Percentiles rank a stretch among this genome's conserved stretches.
phyloP scores from a whole-genome alignment of 2,113 vertebrate species.

The Labeo catla region DNA sequence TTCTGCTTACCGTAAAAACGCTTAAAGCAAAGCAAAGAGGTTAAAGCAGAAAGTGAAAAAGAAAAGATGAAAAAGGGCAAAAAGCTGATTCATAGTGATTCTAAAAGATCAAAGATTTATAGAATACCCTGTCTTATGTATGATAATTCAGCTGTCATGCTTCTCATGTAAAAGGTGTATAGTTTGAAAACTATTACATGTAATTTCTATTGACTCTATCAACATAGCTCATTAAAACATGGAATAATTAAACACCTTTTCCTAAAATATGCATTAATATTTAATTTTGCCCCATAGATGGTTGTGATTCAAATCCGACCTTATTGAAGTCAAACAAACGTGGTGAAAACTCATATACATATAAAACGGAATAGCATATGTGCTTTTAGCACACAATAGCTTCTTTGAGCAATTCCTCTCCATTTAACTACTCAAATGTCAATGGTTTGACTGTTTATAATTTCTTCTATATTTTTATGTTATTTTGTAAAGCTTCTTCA shows the following conservation, averaged over 20 bases:
- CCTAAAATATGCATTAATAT: slow-evolving; percentile 1
- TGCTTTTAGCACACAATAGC: background rate
- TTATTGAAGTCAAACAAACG: background rate
- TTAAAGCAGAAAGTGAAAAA: slow-evolving; percentile 9
- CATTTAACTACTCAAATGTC: background rate
- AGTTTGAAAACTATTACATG: background rate
- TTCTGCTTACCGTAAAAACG: slow-evolving; percentile 44
- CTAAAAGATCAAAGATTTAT: slow-evolving; percentile 3
- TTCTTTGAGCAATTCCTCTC: background rate
- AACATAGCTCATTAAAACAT: background rate
- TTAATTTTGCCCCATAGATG: background rate
- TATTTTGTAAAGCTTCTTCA: background rate
- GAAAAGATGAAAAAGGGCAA: slow-evolving; percentile 5
- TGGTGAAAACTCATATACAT: background rate
- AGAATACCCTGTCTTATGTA: background rate
- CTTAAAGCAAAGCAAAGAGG: slow-evolving; percentile 18
- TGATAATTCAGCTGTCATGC: background rate
- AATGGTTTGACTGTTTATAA: background rate
- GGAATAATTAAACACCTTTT: background rate
- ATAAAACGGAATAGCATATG: background rate
- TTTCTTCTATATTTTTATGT: background rate
- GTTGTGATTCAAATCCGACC: background rate
- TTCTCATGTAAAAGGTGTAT: background rate
- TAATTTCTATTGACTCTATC: background rate
- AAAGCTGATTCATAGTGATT: slow-evolving; percentile 21